Evolutionary conservation across 2,113 vertebrate species (phyloP), one percentile per base, ranked within the genome.

Genomic region (Stomatorhinus ivindoensis): DNA sequence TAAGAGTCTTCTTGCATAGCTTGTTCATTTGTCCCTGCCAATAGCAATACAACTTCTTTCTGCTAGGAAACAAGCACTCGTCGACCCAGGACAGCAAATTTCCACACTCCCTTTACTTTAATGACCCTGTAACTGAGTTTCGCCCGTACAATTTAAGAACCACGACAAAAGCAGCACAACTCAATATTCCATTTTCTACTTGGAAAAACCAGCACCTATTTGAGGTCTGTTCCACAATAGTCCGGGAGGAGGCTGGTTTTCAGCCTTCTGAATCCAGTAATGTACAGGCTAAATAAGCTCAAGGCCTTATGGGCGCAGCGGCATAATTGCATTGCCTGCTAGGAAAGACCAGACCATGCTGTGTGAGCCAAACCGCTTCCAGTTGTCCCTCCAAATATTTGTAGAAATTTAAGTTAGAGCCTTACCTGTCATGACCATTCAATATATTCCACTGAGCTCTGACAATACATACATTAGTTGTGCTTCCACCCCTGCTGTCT

Each of bases 1-100:
- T 55, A 27, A 17, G 85, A 35, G 50, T 55, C 31, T 35, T 51
- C 48, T 87, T 87, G 50, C n/a, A 35, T 87, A 39, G 50, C 50
- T 53, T 69, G 58, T 27, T 46, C 31, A 69, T 89, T 65, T 86
- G 83, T 86, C 35, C 39, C 15, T 80, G 89, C 85, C 89, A 87
- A 87, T 76, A 76, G 31, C 46, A 87, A 51, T 35, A 19, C 42
- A 39, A 31, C 21, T 73, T 27, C 47, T 27, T 50, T 31, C 35
- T 69, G 46, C 7, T 48, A 89, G 6, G n/a, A 35, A 2, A 44
- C 35, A 8, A 8, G 46, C 35, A 15, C n/a, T 8, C 5, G 19
- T 46, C 82, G 1, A 84, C 21, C 24, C 82, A 84, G 42, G 44
- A 84, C 39, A 46, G 82, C 21, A 42, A 8, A 42, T 80, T 39